Conservation (phyloP, 2,113 vertebrate genomes). For the Hydrochoerus hydrochaeris region DNA sequence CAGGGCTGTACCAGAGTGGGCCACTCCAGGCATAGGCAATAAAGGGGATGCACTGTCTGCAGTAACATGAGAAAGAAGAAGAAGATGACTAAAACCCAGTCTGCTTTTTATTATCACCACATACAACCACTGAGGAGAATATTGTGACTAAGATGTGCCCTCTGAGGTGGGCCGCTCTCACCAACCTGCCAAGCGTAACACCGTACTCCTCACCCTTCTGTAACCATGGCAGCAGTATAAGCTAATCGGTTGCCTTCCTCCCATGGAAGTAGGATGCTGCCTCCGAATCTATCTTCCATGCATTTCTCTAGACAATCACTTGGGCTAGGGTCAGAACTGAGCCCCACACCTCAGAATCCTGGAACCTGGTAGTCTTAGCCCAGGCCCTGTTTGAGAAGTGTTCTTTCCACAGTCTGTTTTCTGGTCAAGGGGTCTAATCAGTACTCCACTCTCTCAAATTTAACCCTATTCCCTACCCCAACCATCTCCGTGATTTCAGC, state of each 20-base stretch:
- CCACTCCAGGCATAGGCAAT: background rate
- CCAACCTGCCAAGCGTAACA: accelerated
- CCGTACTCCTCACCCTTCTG: background rate
- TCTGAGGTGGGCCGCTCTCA: too few relatives aligned
- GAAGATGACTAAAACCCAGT: background rate
- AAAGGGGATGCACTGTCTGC: background rate
- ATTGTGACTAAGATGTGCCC: background rate
- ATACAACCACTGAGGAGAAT: background rate
- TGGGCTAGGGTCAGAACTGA: background rate
- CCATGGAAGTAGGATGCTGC: background rate
- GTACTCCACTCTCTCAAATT: background rate
- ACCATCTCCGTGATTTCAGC: background rate
- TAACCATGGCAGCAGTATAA: background rate
- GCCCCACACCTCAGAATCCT: background rate
- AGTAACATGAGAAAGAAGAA: background rate
- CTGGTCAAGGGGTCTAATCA: background rate
- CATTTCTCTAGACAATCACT: background rate
- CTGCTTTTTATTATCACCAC: background rate
- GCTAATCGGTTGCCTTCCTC: background rate
- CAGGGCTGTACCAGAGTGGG: accelerated
- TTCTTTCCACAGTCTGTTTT: background rate
- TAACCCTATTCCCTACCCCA: background rate
- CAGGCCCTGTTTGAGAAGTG: background rate
- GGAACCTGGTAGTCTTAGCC: background rate
- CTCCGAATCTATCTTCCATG: background rate